phyloP scores from a whole-genome alignment of 2,113 vertebrate species.

The Struthidea cinerea region DNA sequence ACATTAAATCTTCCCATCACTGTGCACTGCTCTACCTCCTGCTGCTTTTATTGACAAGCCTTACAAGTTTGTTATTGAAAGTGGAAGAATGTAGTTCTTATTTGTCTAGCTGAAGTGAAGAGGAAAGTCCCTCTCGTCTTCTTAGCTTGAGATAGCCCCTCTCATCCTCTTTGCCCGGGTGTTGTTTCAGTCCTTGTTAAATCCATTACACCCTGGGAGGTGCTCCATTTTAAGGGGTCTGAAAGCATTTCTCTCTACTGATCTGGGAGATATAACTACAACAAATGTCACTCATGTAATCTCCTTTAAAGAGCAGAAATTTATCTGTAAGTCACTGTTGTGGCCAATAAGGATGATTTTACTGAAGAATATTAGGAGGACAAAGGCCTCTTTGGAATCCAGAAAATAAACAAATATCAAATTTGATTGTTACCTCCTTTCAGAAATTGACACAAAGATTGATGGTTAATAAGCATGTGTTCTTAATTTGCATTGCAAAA shows the following conservation, averaged over 20 bases:
- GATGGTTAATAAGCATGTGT: constrained; percentile 25
- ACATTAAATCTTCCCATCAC: background rate
- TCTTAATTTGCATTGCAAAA: constrained; percentile 25
- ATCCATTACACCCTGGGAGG: background rate
- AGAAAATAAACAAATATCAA: background rate
- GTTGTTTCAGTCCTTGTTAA: background rate
- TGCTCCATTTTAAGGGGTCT: background rate
- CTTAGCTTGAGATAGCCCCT: background rate
- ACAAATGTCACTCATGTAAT: background rate
- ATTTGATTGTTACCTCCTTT: background rate
- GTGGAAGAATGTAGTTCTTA: background rate
- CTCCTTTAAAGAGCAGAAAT: constrained; percentile 1
- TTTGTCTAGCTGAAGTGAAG: background rate
- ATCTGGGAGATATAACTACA: background rate
- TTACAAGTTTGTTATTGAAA: background rate
- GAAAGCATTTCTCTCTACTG: background rate
- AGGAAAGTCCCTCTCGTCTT: background rate
- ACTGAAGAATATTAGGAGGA: background rate
- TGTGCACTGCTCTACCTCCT: background rate
- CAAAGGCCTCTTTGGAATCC: background rate
- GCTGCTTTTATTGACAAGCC: background rate
- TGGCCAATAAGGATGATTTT: background rate
- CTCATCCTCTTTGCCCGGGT: background rate
- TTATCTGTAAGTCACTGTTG: background rate
- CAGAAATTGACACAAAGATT: constrained; percentile 21